Conservation (phyloP, 2,888 invertebrate species). For the Cryptus armator region DNA sequence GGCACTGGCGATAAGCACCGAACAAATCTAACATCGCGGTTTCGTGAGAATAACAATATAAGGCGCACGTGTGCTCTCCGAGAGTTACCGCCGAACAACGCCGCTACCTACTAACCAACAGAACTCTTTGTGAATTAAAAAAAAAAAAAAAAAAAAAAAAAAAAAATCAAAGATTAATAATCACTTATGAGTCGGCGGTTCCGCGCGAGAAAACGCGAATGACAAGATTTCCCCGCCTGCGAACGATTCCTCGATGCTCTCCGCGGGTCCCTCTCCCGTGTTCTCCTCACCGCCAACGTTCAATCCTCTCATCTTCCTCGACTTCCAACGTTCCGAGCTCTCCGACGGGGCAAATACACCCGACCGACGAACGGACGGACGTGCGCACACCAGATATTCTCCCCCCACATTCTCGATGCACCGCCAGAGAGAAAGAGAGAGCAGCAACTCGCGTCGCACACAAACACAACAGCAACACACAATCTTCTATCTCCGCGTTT, state of each 20-base stretch:
- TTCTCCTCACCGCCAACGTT: slow-evolving; percentile 21
- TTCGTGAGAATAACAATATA: neutral
- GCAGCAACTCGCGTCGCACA: slow-evolving; percentile 26
- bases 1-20: too few relatives aligned
- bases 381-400: slow-evolving; percentile 36
- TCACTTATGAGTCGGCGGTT: neutral
- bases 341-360: slow-evolving; percentile 6
- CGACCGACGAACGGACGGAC: slow-evolving; percentile 38
- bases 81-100: too few relatives aligned
- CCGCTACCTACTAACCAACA: neutral
- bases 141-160: neutral
- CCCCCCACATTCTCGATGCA: slow-evolving; percentile 49
- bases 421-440: slow-evolving; percentile 45
- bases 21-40: too few relatives aligned
- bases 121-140: slow-evolving; percentile 14
- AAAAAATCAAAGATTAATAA: neutral
- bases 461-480: slow-evolving; percentile 34
- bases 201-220: slow-evolving; percentile 30
- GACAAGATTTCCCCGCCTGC: slow-evolving; percentile 35
- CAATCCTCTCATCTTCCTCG: slow-evolving; percentile 46
- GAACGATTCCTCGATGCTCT: slow-evolving; percentile 19
- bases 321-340: slow-evolving; percentile 18
- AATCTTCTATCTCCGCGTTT: neutral
- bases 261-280: neutral
- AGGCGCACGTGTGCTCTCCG: neutral